These are phyloP conservation scores for silkworm (Bombyx mori) DNA, from an alignment of 1,140 invertebrate species.

Conservation along the genomic window DNA sequence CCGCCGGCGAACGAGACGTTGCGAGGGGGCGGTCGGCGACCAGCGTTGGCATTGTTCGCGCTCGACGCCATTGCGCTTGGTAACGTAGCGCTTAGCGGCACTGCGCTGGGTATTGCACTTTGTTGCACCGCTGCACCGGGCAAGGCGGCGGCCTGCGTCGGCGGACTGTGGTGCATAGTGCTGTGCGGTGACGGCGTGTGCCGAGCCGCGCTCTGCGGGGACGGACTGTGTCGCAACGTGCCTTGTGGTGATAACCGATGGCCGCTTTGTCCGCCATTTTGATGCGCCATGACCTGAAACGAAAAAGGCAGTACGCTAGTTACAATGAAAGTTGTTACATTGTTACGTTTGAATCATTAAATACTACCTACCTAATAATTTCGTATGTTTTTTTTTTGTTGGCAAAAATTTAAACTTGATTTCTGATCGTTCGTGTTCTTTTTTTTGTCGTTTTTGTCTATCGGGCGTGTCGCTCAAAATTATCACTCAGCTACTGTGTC, in stretches of 20 bases:
- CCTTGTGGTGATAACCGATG: slow-evolving; percentile 1
- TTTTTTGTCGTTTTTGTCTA: too few species aligned
- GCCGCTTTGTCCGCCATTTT: background rate
- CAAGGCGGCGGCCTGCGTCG: slow-evolving; percentile 2
- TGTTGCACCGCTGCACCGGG: background rate
- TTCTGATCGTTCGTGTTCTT: too few species aligned
- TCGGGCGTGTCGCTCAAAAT: too few species aligned
- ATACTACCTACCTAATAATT: too few species aligned
- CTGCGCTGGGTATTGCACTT: background rate
- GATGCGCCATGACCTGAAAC: slow-evolving; percentile 10
- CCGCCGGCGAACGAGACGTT: slow-evolving; percentile 61
- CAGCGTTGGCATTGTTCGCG: slow-evolving; percentile 6
- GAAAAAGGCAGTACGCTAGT: too few species aligned
- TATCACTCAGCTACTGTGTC: too few species aligned
- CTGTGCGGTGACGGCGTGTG: slow-evolving; percentile 4
- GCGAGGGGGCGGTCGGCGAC: slow-evolving; percentile 42
- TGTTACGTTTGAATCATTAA: too few species aligned
- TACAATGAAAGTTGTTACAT: too few species aligned
- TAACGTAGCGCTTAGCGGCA: background rate
- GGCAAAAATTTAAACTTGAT: too few species aligned
- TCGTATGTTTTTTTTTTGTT: too few species aligned
- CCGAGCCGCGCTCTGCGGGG: slow-evolving; percentile 1
- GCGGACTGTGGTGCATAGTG: slow-evolving; percentile 7
- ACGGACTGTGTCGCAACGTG: slow-evolving; percentile 7
- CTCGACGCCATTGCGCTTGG: slow-evolving; percentile 6